Conservation (phyloP, 2,113 vertebrate genomes). For the Hyla sarda region DNA sequence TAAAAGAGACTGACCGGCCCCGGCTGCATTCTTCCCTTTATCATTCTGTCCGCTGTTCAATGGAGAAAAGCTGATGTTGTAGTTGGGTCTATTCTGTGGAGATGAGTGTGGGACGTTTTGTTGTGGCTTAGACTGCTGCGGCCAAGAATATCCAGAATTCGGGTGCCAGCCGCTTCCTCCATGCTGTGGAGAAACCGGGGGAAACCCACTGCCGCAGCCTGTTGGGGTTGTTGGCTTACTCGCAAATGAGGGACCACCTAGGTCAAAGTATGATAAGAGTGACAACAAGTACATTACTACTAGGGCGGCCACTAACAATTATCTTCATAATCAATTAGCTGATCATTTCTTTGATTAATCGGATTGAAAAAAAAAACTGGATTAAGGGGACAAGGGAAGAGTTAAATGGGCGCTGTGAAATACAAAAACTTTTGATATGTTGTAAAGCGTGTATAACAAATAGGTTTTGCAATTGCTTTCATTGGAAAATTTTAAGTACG, state of each 20-base stretch:
- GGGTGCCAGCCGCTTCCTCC: slow-evolving; percentile 82
- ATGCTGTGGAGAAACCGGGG: slow-evolving; percentile 89
- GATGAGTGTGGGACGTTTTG: slow-evolving; percentile 86
- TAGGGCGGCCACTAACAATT: too few relatives aligned
- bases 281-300: neutral
- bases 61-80: slow-evolving; percentile 91
- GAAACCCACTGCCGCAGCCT: slow-evolving; percentile 85
- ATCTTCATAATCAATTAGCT: too few relatives aligned
- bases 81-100: slow-evolving; percentile 94
- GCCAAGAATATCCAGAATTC: slow-evolving; percentile 76
- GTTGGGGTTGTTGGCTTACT: slow-evolving; percentile 96
- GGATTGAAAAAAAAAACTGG: too few relatives aligned
- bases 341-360: too few relatives aligned
- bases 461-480: too few relatives aligned
- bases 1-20: slow-evolving; percentile 75
- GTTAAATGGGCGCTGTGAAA: too few relatives aligned
- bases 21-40: slow-evolving; percentile 76
- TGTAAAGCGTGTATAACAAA: too few relatives aligned
- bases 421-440: too few relatives aligned
- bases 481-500: too few relatives aligned
- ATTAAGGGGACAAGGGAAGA: too few relatives aligned
- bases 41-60: slow-evolving; percentile 76
- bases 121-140: slow-evolving; percentile 71
- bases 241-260: slow-evolving; percentile 88
- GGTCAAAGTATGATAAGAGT: neutral